Percentiles rank a stretch among this genome's conserved stretches.
phyloP scores from a whole-genome alignment of 1,140 invertebrate genomes.

The Brachionus calyciflorus region DNA sequence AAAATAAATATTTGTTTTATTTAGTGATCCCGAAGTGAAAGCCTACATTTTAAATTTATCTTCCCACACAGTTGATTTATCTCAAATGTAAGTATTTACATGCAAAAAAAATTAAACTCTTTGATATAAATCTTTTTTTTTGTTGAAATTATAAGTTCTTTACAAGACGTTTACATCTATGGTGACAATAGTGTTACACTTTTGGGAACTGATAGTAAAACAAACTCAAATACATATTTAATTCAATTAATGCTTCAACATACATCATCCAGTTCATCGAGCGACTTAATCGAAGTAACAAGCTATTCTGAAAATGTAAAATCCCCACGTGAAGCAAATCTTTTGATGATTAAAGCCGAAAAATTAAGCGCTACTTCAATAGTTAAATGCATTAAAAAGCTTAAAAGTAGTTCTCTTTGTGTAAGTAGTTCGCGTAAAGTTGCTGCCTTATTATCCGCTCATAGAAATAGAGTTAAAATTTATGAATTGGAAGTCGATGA shows the following conservation, averaged over 20 bases:
- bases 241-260: slow-evolving; percentile 12
- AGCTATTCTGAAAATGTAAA: slow-evolving; percentile 31
- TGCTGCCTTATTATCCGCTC: not conserved
- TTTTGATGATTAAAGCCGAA: slow-evolving; percentile 42
- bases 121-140: not conserved
- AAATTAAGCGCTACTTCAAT: slow-evolving; percentile 14
- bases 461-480: slow-evolving; percentile 34
- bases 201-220: slow-evolving; percentile 29
- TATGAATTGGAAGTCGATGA: slow-evolving; percentile 35
- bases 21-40: slow-evolving; percentile 39
- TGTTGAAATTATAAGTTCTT: not conserved
- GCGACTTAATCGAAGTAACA: slow-evolving; percentile 12
- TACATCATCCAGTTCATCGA: not conserved
- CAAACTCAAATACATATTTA: not conserved
- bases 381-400: slow-evolving; percentile 34
- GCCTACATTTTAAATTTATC: slow-evolving; percentile 43
- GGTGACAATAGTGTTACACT: slow-evolving; percentile 24
- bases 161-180: slow-evolving; percentile 43
- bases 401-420: slow-evolving; percentile 30
- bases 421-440: slow-evolving; percentile 40
- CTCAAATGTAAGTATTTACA: slow-evolving; percentile 33
- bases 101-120: not conserved
- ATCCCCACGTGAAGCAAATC: slow-evolving; percentile 28
- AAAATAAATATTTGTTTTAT: not conserved
- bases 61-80: slow-evolving; percentile 33